phyloP scores from a whole-genome alignment of 1,140 invertebrate species.

The Mactra quadrangularis region DNA sequence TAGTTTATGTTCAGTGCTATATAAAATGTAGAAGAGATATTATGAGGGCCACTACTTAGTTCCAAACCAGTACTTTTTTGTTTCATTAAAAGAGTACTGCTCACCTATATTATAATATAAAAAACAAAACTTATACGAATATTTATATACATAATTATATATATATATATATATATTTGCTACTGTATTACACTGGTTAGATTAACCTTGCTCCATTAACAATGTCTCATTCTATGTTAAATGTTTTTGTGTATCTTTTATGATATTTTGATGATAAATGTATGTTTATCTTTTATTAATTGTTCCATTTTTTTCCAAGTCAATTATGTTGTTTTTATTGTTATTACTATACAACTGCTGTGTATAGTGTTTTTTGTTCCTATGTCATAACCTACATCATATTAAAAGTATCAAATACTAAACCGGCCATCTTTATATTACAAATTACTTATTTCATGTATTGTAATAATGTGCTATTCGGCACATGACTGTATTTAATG shows the following conservation, averaged over 20 bases:
- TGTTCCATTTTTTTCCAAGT: conserved; percentile 45
- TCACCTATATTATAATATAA: background rate
- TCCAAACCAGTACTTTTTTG: background rate
- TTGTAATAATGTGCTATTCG: conserved; percentile 7
- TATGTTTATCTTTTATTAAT: conserved; percentile 19
- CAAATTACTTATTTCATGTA: conserved; percentile 20
- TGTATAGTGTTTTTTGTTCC: conserved; percentile 12
- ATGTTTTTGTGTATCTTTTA: conserved; percentile 4
- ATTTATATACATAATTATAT: background rate
- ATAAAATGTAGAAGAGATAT: background rate
- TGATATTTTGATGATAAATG: background rate
- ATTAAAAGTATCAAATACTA: conserved; percentile 62
- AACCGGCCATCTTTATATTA: conserved; percentile 47
- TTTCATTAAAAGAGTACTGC: background rate
- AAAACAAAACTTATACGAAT: too few relatives aligned
- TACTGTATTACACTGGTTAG: conserved; percentile 35
- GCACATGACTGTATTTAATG: conserved; percentile 54
- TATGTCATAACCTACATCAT: conserved; percentile 41
- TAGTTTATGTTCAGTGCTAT: conserved; percentile 22
- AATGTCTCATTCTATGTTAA: conserved; percentile 44
- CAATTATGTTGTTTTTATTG: conserved; percentile 1
- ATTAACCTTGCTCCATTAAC: conserved; percentile 27
- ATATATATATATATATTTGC: conserved; percentile 35
- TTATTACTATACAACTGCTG: conserved; percentile 40
- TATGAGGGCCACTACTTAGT: conserved; percentile 43